A percentile compares a stretch with the other conserved stretches of the same genome.
These are phyloP conservation scores for Oncorhynchus masou DNA, from an alignment of 2,113 vertebrate species.

Conservation along the genomic window DNA sequence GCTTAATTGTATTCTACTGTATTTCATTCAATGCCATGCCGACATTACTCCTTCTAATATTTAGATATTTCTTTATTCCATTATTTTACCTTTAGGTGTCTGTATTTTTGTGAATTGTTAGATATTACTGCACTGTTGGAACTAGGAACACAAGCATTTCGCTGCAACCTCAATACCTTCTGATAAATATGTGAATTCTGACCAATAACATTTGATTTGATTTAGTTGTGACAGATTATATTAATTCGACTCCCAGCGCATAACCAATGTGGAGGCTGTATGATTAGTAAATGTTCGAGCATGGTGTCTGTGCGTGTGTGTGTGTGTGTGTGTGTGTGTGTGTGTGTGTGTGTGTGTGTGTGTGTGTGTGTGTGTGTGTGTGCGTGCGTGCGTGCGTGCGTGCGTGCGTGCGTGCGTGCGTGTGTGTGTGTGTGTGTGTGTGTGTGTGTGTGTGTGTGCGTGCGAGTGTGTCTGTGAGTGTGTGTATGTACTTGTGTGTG, in stretches of 20 bases:
- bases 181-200: no score
- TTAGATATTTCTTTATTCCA: no score
- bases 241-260: slow-evolving; percentile 59
- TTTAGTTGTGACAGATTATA: slow-evolving; percentile 61
- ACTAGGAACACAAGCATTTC: no score
- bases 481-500: neutral
- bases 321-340: neutral
- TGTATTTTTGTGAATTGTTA: no score
- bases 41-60: no score
- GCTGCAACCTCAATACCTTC: no score
- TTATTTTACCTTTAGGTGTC: no score
- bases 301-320: neutral
- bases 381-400: neutral
- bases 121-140: no score
- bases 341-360: neutral
- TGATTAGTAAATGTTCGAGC: slow-evolving; percentile 5
- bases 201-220: no score
- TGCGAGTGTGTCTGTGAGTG: neutral
- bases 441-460: neutral
- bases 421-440: neutral
- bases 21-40: no score
- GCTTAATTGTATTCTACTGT: no score
- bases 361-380: neutral
- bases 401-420: neutral
- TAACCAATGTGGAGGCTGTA: slow-evolving; percentile 15